phyloP scores from a whole-genome alignment of 2,113 vertebrate species.

The Tragelaphus strepsiceros region DNA sequence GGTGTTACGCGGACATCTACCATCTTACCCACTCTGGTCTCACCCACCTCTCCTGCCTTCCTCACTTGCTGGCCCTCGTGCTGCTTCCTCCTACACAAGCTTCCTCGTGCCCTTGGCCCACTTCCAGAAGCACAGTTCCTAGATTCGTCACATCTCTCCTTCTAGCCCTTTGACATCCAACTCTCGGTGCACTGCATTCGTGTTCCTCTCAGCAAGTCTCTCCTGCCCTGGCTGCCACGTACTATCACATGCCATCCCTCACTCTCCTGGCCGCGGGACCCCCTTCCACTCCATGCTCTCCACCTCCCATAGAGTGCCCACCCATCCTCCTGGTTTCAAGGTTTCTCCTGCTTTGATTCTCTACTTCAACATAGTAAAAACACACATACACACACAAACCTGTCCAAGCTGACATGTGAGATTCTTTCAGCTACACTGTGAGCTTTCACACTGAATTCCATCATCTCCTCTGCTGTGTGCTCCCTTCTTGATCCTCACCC shows the following conservation, averaged over 20 bases:
- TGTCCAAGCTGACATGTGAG: neutral
- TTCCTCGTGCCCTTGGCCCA: neutral
- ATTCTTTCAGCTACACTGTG: neutral
- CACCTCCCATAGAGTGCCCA: neutral
- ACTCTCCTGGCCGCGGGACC: neutral
- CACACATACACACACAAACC: neutral
- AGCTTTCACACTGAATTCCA: neutral
- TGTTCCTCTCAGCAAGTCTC: neutral
- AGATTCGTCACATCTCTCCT: too few relatives aligned
- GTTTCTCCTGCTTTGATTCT: neutral
- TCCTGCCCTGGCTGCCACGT: neutral
- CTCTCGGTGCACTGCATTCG: too few relatives aligned
- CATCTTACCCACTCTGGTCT: too few relatives aligned
- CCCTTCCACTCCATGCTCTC: neutral
- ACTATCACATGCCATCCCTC: neutral
- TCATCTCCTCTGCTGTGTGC: neutral
- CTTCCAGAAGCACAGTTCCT: neutral
- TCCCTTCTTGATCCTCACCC: too few relatives aligned
- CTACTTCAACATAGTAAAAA: neutral
- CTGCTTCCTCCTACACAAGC: neutral
- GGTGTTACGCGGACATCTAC: neutral
- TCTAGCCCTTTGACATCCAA: neutral
- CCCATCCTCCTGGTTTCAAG: neutral
- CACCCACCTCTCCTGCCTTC: neutral
- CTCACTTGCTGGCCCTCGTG: rapidly evolving